Evolutionary conservation across 2,888 invertebrate genomes (phyloP).

Genomic region (Eudasyphora cyanicolor): DNA sequence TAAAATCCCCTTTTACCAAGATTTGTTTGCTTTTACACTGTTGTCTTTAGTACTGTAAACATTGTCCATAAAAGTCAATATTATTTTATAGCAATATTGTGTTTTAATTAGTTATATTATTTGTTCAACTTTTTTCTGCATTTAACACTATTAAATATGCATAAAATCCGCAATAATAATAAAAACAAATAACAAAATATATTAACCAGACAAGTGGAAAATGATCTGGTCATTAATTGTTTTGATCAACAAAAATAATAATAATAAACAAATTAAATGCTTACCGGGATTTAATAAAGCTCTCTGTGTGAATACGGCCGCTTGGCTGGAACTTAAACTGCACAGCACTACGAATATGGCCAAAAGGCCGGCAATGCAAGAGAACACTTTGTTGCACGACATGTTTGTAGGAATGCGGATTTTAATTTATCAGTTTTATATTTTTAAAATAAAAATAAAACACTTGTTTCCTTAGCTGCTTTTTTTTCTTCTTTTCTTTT

Average conservation of each 20-base stretch:
- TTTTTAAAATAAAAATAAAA: slow-evolving; percentile 6
- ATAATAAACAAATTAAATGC: slow-evolving; percentile 67
- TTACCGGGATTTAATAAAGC: slow-evolving; percentile 76
- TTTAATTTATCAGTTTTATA: slow-evolving; percentile 14
- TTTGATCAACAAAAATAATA: slow-evolving; percentile 5
- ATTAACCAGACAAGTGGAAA: too few relatives aligned
- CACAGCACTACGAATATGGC: slow-evolving; percentile 69
- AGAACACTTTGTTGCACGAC: slow-evolving; percentile 73
- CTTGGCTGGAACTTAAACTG: slow-evolving; percentile 67
- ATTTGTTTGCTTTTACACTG: not conserved
- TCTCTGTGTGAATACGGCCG: slow-evolving; percentile 76
- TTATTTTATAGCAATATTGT: slow-evolving; percentile 23
- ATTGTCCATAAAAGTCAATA: not conserved
- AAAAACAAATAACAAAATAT: slow-evolving; percentile 25
- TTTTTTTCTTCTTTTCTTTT: not conserved
- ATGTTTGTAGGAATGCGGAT: too few relatives aligned
- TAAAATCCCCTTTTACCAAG: not conserved
- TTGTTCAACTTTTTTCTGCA: not conserved
- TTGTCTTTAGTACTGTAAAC: not conserved
- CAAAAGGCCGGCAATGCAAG: slow-evolving; percentile 65
- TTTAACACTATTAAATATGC: slow-evolving; percentile 62
- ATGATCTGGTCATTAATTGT: too few relatives aligned
- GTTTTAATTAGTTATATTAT: not conserved
- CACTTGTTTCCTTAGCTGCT: not conserved
- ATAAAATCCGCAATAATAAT: slow-evolving; percentile 30